Conservation (phyloP, 2,113 vertebrate genomes). For the Hirundichthys speculiger region DNA sequence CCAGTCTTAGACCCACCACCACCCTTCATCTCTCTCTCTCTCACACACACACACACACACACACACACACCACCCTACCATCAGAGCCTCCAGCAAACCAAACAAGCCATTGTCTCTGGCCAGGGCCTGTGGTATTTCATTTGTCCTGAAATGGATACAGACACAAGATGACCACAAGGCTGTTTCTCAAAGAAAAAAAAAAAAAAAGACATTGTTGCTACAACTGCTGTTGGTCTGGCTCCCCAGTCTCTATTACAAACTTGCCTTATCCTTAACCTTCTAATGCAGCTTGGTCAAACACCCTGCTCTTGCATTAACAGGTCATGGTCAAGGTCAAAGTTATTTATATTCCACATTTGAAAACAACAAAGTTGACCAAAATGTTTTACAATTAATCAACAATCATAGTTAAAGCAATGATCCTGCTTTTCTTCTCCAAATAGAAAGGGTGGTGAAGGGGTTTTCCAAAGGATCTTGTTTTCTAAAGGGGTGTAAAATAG, state of each 20-base stretch:
- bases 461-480: conserved; percentile 62
- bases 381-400: too few relatives aligned
- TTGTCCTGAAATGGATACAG: conserved; percentile 82
- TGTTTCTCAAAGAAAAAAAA: conserved; percentile 36
- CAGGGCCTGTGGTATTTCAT: conserved; percentile 79
- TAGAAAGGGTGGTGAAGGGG: conserved; percentile 40
- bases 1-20: conserved; percentile 58
- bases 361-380: too few relatives aligned
- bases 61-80: conserved; percentile 23
- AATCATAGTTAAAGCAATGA: too few relatives aligned
- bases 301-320: conserved; percentile 62
- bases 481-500: conserved; percentile 54
- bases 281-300: conserved; percentile 48
- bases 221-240: conserved; percentile 26
- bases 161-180: conserved; percentile 65
- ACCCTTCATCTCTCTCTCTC: too few relatives aligned
- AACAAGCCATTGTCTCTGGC: conserved; percentile 78
- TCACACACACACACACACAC: conserved; percentile 11
- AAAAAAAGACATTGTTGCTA: conserved; percentile 56
- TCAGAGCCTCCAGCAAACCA: conserved; percentile 64
- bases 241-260: conserved; percentile 40
- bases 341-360: too few relatives aligned
- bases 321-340: too few relatives aligned
- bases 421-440: conserved; percentile 55
- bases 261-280: conserved; percentile 69